Conservation (phyloP, 2,113 vertebrate genomes). For the Tragelaphus buxtoni region DNA sequence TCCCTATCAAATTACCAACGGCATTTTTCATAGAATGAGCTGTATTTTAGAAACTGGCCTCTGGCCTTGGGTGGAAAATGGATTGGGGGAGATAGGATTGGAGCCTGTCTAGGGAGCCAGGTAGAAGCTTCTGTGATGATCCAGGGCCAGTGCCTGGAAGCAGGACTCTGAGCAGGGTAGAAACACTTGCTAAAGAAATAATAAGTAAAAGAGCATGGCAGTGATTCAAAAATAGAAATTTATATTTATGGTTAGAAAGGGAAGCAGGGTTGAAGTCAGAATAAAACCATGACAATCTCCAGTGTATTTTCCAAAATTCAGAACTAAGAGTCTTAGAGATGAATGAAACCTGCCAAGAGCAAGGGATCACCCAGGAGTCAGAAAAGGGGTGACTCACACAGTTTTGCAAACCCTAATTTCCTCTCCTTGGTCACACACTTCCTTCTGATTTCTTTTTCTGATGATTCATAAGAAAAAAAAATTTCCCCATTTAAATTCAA, state of each 20-base stretch:
- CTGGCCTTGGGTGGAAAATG: background rate
- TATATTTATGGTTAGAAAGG: background rate
- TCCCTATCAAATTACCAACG: background rate
- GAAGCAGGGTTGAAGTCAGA: background rate
- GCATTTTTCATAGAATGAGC: background rate
- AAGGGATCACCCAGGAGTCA: conserved; percentile 35
- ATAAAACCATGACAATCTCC: background rate
- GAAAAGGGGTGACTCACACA: conserved; percentile 49
- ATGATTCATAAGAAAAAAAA: conserved; percentile 60
- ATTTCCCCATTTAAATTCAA: conserved; percentile 41
- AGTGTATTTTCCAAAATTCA: background rate
- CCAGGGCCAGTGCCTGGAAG: rapidly evolving
- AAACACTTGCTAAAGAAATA: background rate
- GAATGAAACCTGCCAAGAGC: conserved; percentile 41
- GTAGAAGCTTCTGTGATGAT: background rate
- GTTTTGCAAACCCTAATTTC: conserved; percentile 64
- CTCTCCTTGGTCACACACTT: conserved; percentile 70
- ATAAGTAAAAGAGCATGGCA: background rate
- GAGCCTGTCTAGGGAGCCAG: background rate
- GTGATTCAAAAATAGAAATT: background rate
- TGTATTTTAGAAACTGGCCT: background rate
- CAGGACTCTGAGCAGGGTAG: background rate
- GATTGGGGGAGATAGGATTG: background rate
- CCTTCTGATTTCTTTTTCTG: conserved; percentile 72
- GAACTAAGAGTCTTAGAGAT: background rate